Evolutionary conservation across 2,888 invertebrate genomes (phyloP), one percentile per base, ranked within the genome.

Genomic region (Macrosiphum euphorbiae): DNA sequence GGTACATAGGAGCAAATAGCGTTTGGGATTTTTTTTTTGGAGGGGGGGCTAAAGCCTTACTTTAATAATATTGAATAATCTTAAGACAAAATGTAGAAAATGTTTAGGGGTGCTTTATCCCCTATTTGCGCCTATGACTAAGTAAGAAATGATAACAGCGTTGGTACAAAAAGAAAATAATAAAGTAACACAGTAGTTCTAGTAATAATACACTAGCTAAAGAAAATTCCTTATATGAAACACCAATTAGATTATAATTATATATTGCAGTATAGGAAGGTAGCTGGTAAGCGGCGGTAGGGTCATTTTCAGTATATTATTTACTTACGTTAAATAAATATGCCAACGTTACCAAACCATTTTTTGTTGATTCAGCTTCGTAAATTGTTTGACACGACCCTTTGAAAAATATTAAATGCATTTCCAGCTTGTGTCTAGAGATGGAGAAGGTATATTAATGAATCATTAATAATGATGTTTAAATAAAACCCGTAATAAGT

Each of bases 381-480:
- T 78, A 44, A 58, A 90, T 47, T 47, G 67, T 28, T 20, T 67
- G 28, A 47, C 90, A 90, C 10, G 90, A 78, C n/a, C 24, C 13
- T 90, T 90, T 90, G 47, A 61, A 90, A 67, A 90, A 90, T 90
- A 90, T n/a, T 28, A 90, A 50, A 24, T 90, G 90, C 90, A 90
- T 50, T 90, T 90, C 90, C 90, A 78, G 20, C 67, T 61, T 3
- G 47, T 90, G n/a, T 28, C 90, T 90, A 90, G 2, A 90, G 7
- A 67, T 78, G 7, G 47, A 90, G 67, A 89, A 44, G 24, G 78
- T 78, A 78, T 78, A 35, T 35, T 78, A 78, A 78, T 35, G 20
- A 47, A 47, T 47, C 47, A 47, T 47, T 47, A 47, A 47, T 47
- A 47, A 47, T 47, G 8, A 47, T 47, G n/a, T 35, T 16, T 20